These are phyloP conservation scores for Mycalesis mineus DNA, from an alignment of 2,888 invertebrate genomes.

Conservation along the genomic window DNA sequence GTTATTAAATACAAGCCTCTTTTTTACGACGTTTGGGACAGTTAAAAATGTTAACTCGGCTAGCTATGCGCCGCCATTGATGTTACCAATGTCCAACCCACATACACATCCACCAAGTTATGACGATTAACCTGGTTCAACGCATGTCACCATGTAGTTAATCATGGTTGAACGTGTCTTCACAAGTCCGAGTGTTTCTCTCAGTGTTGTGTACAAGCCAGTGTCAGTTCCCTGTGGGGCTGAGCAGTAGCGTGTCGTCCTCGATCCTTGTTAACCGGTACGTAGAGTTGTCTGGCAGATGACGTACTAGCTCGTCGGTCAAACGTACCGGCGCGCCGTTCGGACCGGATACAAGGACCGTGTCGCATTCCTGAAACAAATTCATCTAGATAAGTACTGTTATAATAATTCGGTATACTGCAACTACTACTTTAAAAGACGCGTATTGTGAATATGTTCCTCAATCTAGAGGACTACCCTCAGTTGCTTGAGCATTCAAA, in stretches of 20 bases:
- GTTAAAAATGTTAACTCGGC: too few species aligned
- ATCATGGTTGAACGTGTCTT: background rate
- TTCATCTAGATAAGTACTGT: too few species aligned
- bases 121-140: background rate
- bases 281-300: slow-evolving; percentile 83
- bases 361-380: slow-evolving; percentile 73
- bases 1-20: too few species aligned
- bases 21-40: too few species aligned
- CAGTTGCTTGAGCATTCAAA: too few species aligned
- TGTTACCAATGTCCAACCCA: too few species aligned
- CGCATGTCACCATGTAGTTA: background rate
- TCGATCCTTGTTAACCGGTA: slow-evolving; percentile 56
- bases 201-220: background rate
- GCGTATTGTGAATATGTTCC: too few species aligned
- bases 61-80: too few species aligned
- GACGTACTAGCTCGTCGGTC: slow-evolving; percentile 90
- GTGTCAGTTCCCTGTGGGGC: slow-evolving; percentile 32
- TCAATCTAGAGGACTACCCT: too few species aligned
- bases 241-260: slow-evolving; percentile 46
- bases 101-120: background rate
- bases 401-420: too few species aligned
- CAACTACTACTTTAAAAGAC: too few species aligned
- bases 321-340: slow-evolving; percentile 89
- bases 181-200: background rate
- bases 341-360: slow-evolving; percentile 88